Evolutionary conservation across 2,113 vertebrate species (phyloP).

Genomic region (Amia ocellicauda): DNA sequence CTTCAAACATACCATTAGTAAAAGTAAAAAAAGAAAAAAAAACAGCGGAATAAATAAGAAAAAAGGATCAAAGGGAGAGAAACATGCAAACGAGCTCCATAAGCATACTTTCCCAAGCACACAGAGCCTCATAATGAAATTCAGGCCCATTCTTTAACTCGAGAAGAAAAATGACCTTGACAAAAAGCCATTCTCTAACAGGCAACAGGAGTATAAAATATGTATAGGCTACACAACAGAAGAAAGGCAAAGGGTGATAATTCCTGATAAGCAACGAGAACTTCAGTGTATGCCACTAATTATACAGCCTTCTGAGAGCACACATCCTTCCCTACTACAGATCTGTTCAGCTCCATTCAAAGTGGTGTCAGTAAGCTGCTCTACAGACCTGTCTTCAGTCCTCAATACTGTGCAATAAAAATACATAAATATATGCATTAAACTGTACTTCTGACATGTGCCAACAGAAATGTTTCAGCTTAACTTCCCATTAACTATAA

Average conservation of each 20-base stretch:
- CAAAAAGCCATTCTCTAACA: slow-evolving; percentile 47
- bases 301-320: slow-evolving; percentile 38
- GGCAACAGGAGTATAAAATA: slow-evolving; percentile 47
- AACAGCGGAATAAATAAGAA: not conserved
- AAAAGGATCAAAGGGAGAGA: slow-evolving; percentile 35
- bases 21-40: slow-evolving; percentile 32
- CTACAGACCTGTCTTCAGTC: too few species aligned
- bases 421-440: too few species aligned
- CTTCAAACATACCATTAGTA: slow-evolving; percentile 54
- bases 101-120: not conserved
- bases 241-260: slow-evolving; percentile 42
- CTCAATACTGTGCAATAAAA: too few species aligned
- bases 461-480: too few species aligned
- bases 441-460: too few species aligned
- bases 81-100: slow-evolving; percentile 7
- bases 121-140: slow-evolving; percentile 45
- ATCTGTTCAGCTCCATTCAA: too few species aligned
- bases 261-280: slow-evolving; percentile 25
- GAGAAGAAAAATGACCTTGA: slow-evolving; percentile 49
- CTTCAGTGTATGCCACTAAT: slow-evolving; percentile 32
- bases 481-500: too few species aligned
- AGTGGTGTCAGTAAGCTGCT: too few species aligned
- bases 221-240: slow-evolving; percentile 34
- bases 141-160: slow-evolving; percentile 46
- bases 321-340: too few species aligned